A percentile compares a stretch with the other conserved stretches of the same genome.
phyloP scores from a whole-genome alignment of 2,797 vertebrate species.

The Mus caroli region DNA sequence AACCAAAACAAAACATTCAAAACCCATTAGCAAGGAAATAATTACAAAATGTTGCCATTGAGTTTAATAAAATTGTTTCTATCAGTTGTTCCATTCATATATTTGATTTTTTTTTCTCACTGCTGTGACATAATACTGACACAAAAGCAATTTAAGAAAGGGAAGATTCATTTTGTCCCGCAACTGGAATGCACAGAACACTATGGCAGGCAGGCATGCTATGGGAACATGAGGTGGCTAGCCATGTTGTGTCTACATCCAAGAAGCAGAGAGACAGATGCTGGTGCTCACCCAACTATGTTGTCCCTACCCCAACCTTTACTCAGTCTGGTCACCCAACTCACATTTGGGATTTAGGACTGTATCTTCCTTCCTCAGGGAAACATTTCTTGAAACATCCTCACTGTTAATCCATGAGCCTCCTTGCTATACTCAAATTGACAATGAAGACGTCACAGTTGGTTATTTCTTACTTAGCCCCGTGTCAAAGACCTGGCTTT shows the following conservation, averaged over 20 bases:
- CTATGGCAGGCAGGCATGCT: too few relatives aligned
- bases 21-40: not conserved
- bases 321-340: not conserved
- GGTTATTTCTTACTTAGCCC: constrained; percentile 11
- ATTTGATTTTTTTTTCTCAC: not conserved
- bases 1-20: not conserved
- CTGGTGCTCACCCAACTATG: not conserved
- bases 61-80: constrained; percentile 42
- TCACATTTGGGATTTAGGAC: not conserved
- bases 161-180: not conserved
- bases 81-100: not conserved
- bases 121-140: not conserved
- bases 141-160: not conserved
- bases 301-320: not conserved
- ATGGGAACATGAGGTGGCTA: not conserved
- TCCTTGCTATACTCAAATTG: not conserved
- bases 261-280: not conserved
- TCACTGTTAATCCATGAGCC: not conserved
- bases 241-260: not conserved
- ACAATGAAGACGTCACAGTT: not conserved
- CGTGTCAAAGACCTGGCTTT: not conserved
- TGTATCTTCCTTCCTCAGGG: not conserved
- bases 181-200: not conserved
- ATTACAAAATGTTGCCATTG: constrained; percentile 29
- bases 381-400: not conserved